phyloP scores from a whole-genome alignment of 2,113 vertebrate species.

The Bagarius yarrelli region DNA sequence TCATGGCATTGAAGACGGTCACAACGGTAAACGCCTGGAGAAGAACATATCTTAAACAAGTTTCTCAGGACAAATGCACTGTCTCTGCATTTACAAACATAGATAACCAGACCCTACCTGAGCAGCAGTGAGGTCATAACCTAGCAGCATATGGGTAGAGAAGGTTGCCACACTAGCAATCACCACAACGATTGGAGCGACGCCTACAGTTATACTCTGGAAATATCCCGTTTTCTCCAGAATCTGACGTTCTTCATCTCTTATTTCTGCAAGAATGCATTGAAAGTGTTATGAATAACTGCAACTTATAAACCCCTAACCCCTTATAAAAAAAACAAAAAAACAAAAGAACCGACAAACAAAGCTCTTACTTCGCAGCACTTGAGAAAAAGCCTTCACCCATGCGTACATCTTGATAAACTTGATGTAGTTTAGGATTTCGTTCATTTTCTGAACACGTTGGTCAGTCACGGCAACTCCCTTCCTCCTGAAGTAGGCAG shows the following conservation, averaged over 20 bases:
- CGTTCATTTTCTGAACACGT: slow-evolving; percentile 95
- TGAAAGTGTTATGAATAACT: background rate
- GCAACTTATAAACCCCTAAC: background rate
- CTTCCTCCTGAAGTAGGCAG: slow-evolving; percentile 88
- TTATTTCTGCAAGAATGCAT: slow-evolving; percentile 71
- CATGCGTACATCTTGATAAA: slow-evolving; percentile 97
- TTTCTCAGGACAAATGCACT: background rate
- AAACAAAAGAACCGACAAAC: too few species aligned
- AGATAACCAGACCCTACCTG: slow-evolving; percentile 70
- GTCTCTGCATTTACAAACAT: background rate
- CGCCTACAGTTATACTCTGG: slow-evolving; percentile 90
- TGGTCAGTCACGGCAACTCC: slow-evolving; percentile 82
- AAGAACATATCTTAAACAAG: slow-evolving; percentile 14
- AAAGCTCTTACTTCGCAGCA: slow-evolving; percentile 78
- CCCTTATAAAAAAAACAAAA: too few species aligned
- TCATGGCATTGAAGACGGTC: slow-evolving; percentile 94
- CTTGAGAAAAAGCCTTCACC: slow-evolving; percentile 90
- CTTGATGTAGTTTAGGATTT: slow-evolving; percentile 91
- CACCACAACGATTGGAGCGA: slow-evolving; percentile 89
- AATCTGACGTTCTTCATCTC: slow-evolving; percentile 81
- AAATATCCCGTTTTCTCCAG: slow-evolving; percentile 86
- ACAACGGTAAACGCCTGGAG: slow-evolving; percentile 91
- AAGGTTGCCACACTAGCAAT: slow-evolving; percentile 91
- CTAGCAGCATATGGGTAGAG: slow-evolving; percentile 88
- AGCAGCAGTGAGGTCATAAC: slow-evolving; percentile 86